Percentiles rank a stretch among this genome's conserved stretches.
These are phyloP conservation scores for Chloroceryle aenea DNA, from an alignment of 2,113 vertebrate species.

Conservation along the genomic window DNA sequence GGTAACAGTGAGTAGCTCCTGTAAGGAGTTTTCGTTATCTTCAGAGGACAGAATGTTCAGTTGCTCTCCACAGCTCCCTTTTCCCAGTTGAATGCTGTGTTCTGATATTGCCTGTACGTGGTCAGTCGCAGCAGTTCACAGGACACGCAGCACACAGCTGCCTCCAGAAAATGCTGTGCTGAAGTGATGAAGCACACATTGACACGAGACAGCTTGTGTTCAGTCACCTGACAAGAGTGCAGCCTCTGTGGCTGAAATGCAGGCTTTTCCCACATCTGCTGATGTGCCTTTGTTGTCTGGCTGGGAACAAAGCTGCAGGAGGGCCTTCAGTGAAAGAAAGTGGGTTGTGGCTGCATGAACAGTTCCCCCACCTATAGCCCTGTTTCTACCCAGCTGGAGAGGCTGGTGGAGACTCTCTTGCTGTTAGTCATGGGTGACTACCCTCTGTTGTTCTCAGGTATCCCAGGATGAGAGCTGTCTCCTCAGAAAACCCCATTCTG, in stretches of 20 bases:
- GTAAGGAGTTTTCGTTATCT: not conserved
- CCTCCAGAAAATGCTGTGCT: not conserved
- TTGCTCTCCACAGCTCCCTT: not conserved
- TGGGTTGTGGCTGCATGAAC: not conserved
- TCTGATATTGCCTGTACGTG: rapidly evolving
- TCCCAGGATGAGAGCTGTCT: not conserved
- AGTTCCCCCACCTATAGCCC: too few species aligned
- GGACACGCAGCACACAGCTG: not conserved
- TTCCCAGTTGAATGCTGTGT: not conserved
- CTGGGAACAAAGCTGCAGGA: not conserved
- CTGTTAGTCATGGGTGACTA: not conserved
- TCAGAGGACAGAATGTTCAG: not conserved
- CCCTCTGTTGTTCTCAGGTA: not conserved
- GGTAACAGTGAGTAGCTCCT: not conserved
- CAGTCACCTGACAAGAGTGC: not conserved
- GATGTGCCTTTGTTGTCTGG: not conserved
- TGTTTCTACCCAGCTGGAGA: rapidly evolving
- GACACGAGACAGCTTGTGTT: not conserved
- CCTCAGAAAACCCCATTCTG: rapidly evolving
- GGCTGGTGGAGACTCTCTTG: not conserved
- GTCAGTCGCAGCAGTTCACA: not conserved
- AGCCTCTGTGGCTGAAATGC: not conserved
- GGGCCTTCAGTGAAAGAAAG: not conserved
- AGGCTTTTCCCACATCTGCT: not conserved
- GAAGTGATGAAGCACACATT: not conserved